Percentiles rank a stretch among this genome's conserved stretches.
These are phyloP conservation scores for Drosophila tristis DNA, from an alignment of 1,140 invertebrate genomes.

Conservation along the genomic window DNA sequence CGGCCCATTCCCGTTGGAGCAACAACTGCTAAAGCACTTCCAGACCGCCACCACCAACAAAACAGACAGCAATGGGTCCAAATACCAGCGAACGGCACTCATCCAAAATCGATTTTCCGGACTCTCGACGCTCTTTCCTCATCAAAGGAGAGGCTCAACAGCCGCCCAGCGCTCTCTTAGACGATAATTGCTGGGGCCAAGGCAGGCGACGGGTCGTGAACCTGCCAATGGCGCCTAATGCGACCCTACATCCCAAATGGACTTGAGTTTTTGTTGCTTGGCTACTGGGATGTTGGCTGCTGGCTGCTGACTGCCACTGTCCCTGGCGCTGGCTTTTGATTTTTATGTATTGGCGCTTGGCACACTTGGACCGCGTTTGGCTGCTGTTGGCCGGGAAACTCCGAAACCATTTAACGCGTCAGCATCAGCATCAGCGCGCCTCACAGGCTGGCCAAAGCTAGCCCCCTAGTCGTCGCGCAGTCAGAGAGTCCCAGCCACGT, in stretches of 20 bases:
- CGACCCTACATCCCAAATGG: slow-evolving; percentile 64
- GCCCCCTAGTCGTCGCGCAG: slow-evolving; percentile 41
- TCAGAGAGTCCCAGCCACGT: slow-evolving; percentile 60
- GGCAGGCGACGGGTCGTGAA: slow-evolving; percentile 72
- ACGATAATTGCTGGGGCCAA: slow-evolving; percentile 59
- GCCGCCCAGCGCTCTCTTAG: slow-evolving; percentile 33
- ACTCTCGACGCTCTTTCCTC: slow-evolving; percentile 33
- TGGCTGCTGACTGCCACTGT: not conserved
- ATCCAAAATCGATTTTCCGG: slow-evolving; percentile 67
- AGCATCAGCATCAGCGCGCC: slow-evolving; percentile 64
- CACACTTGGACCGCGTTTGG: slow-evolving; percentile 60
- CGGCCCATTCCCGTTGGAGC: slow-evolving; percentile 23
- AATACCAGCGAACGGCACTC: slow-evolving; percentile 20
- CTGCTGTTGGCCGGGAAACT: slow-evolving; percentile 68
- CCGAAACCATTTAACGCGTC: slow-evolving; percentile 78
- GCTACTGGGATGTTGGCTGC: no score
- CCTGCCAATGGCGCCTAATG: slow-evolving; percentile 64
- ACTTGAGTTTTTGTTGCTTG: slow-evolving; percentile 47
- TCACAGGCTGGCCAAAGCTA: slow-evolving; percentile 66
- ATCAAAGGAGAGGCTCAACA: slow-evolving; percentile 17
- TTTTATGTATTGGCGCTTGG: slow-evolving; percentile 74
- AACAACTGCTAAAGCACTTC: slow-evolving; percentile 57
- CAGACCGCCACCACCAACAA: slow-evolving; percentile 62
- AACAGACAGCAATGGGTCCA: slow-evolving; percentile 25
- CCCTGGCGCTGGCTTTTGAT: slow-evolving; percentile 60